These are phyloP conservation scores for Odontesthes bonariensis DNA, from an alignment of 2,113 vertebrate species.

Conservation along the genomic window DNA sequence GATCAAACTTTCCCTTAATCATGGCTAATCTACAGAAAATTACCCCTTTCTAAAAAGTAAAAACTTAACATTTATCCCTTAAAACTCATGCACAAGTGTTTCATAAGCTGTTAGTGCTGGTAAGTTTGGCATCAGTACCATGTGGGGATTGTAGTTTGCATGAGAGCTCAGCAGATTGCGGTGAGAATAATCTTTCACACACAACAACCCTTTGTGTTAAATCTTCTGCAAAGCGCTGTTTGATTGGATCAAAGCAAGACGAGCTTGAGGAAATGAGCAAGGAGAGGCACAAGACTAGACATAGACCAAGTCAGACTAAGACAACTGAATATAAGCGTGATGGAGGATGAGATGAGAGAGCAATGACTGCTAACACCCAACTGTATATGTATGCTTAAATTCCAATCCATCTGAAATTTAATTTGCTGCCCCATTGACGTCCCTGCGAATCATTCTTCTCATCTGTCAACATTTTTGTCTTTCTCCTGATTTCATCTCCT, in stretches of 20 bases:
- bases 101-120: conserved; percentile 57
- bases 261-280: conserved; percentile 14
- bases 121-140: conserved; percentile 47
- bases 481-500: conserved; percentile 67
- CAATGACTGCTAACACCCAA: conserved; percentile 36
- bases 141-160: conserved; percentile 43
- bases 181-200: conserved; percentile 51
- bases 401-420: conserved; percentile 59
- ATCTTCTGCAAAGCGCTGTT: conserved; percentile 47
- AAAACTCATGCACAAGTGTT: conserved; percentile 39
- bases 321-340: background rate
- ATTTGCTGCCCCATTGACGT: conserved; percentile 67
- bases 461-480: conserved; percentile 71
- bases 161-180: conserved; percentile 54
- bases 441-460: conserved; percentile 56
- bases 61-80: conserved; percentile 18
- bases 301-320: conserved; percentile 8
- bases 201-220: conserved; percentile 60
- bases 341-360: conserved; percentile 21
- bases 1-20: conserved; percentile 32
- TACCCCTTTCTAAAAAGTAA: conserved; percentile 26
- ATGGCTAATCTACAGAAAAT: conserved; percentile 39
- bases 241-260: conserved; percentile 40
- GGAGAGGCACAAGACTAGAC: background rate
- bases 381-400: conserved; percentile 53